Base-by-base conservation (phyloP, 2,888 invertebrate species). In the Philereme transversata region DNA sequence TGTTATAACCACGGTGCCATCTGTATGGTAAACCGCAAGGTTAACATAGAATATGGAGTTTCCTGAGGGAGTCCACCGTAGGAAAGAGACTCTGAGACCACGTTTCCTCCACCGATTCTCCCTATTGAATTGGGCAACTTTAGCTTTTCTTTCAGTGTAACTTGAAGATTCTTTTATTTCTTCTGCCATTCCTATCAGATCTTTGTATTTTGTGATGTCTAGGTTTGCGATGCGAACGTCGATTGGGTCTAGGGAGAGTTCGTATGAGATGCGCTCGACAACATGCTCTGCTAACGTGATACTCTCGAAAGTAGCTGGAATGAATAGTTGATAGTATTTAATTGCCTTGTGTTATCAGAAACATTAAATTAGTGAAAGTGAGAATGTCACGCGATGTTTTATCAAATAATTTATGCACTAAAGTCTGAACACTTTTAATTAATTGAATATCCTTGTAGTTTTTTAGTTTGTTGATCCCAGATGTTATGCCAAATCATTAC, bases 91-190 rank as follows among this genome's bases (percentile, higher is more conserved):
- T 43, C 93, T 81, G 0, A 95, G 81, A 0, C 95, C 96, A 51
- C 93, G 93, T 81, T 96, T 96, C 73, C 93, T 95, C 96, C 96
- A 96, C 52, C 95, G 88, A 81, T 96, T 96, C 63, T 91, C 70
- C n/a, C 81, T 72, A 75, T 96, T 95, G 71, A 93, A 95, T 11
- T 84, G 74, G 34, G 88, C 82, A 1, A 95, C 88, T 4, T 78
- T 83, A 38, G 76, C 74, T 69, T 86, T 89, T 47, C 95, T 84
- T 22, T 81, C 73, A 0, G 86, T 84, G 64, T 93, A 94, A 33
- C 94, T 87, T 0, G 93, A 90, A 59, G 92, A 90, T 48, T 74
- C 79, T 73, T 89, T 92, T 9, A 95, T 66, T 33, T 93, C 92
- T 0, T 93, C 84, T 9, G 94, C 81, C 83, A 95, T 90, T 51